These are phyloP conservation scores for Scleropages formosus DNA, from an alignment of 2,797 vertebrate genomes.

Conservation along the genomic window DNA sequence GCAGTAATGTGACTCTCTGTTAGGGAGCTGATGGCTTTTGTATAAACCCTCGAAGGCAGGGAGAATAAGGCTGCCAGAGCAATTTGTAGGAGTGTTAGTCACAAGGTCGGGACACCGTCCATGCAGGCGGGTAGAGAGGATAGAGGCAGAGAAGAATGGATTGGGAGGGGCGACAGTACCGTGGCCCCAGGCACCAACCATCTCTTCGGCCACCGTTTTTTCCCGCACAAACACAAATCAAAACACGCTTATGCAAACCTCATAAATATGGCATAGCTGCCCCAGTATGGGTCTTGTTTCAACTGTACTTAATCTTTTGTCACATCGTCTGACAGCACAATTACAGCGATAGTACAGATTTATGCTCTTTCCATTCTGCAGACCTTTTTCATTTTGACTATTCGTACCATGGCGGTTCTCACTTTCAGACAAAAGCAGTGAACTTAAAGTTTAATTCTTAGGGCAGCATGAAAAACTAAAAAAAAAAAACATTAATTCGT, in stretches of 20 bases:
- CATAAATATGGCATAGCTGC: background rate
- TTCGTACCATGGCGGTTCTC: too few species aligned
- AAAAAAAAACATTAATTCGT: too few species aligned
- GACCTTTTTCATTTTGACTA: background rate
- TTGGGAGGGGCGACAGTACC: background rate
- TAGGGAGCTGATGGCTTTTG: background rate
- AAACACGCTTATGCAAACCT: background rate
- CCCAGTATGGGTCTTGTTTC: background rate
- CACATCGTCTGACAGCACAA: background rate
- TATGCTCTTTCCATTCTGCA: background rate
- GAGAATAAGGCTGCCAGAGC: background rate
- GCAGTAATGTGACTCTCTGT: too few species aligned
- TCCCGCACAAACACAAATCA: background rate
- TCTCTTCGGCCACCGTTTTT: background rate
- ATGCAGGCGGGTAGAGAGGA: background rate
- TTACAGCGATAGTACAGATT: background rate
- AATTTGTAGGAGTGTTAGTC: background rate
- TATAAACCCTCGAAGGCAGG: constrained; percentile 7
- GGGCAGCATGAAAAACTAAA: too few species aligned
- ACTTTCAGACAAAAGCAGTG: too few species aligned
- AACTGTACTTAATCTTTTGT: background rate
- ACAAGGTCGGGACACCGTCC: too few species aligned
- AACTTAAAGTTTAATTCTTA: too few species aligned
- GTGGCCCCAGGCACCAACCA: background rate
- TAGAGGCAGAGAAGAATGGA: background rate